Conservation (phyloP, 2,113 vertebrate species). For the Nycticorax nycticorax region DNA sequence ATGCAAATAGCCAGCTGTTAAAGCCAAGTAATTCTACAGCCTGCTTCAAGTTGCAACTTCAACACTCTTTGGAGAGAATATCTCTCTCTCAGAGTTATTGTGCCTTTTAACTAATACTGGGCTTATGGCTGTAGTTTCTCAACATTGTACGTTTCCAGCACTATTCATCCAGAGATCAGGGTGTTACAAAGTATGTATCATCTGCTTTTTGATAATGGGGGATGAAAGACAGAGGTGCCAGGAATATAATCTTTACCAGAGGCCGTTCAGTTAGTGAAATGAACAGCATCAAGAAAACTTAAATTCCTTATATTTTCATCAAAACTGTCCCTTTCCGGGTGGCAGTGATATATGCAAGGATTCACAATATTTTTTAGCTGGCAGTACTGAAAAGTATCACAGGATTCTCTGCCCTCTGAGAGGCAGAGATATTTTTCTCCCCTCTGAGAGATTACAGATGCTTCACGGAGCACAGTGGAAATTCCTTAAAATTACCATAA, state of each 20-base stretch:
- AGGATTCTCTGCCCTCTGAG: background rate
- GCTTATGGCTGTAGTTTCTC: background rate
- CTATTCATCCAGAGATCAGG: background rate
- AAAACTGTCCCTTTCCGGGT: background rate
- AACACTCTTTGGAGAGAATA: background rate
- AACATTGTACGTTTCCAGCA: accelerated
- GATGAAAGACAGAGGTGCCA: background rate
- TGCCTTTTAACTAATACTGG: background rate
- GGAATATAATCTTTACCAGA: background rate
- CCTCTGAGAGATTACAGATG: background rate
- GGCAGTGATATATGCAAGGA: background rate
- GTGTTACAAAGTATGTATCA: background rate
- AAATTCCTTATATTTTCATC: background rate
- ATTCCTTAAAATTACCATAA: background rate
- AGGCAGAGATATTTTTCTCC: background rate
- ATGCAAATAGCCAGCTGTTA: background rate
- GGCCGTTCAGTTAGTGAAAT: background rate
- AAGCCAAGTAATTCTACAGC: background rate
- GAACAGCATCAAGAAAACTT: background rate
- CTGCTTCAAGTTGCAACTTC: background rate
- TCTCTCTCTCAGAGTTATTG: background rate
- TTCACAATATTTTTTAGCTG: background rate
- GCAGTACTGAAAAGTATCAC: background rate
- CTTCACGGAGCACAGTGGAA: background rate
- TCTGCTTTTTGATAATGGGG: background rate